Percentiles rank a stretch among this genome's conserved stretches.
phyloP scores from a whole-genome alignment of 1,140 invertebrate genomes.

The Drosophila setifemur region DNA sequence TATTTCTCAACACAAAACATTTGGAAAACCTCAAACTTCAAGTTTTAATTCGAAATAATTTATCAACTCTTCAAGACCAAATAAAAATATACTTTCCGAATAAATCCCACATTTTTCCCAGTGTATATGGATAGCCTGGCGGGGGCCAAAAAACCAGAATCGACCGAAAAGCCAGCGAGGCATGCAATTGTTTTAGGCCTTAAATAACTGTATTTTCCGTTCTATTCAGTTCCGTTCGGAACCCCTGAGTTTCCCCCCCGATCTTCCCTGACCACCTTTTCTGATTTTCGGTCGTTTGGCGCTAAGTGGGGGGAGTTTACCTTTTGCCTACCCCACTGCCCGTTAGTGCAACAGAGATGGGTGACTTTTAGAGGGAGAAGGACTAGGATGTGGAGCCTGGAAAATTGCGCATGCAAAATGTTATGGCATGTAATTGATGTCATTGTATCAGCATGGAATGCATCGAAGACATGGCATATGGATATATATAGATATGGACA shows the following conservation, averaged over 20 bases:
- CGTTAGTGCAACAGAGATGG: not conserved
- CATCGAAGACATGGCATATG: slow-evolving; percentile 48
- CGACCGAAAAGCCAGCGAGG: slow-evolving; percentile 59
- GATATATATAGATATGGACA: slow-evolving; percentile 47
- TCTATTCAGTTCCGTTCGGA: slow-evolving; percentile 24
- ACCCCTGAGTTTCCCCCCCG: not conserved
- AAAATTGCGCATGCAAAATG: slow-evolving; percentile 57
- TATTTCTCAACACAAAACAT: too few relatives aligned
- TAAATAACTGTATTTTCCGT: slow-evolving; percentile 69
- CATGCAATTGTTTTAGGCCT: slow-evolving; percentile 72
- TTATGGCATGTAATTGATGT: slow-evolving; percentile 66
- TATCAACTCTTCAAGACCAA: too few relatives aligned
- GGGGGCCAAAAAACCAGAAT: slow-evolving; percentile 30
- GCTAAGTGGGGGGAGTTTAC: slow-evolving; percentile 48
- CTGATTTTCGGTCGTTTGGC: slow-evolving; percentile 40
- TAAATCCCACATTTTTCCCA: too few relatives aligned
- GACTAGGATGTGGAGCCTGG: not conserved
- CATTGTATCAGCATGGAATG: slow-evolving; percentile 49
- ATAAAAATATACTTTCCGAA: too few relatives aligned
- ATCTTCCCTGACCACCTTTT: not conserved
- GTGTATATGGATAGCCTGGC: slow-evolving; percentile 7
- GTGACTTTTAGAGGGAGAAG: not conserved
- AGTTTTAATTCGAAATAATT: too few relatives aligned
- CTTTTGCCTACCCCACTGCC: not conserved
- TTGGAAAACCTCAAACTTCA: too few relatives aligned